Evolutionary conservation across 2,113 vertebrate species (phyloP).

Genomic region (Megaptera novaeangliae): DNA sequence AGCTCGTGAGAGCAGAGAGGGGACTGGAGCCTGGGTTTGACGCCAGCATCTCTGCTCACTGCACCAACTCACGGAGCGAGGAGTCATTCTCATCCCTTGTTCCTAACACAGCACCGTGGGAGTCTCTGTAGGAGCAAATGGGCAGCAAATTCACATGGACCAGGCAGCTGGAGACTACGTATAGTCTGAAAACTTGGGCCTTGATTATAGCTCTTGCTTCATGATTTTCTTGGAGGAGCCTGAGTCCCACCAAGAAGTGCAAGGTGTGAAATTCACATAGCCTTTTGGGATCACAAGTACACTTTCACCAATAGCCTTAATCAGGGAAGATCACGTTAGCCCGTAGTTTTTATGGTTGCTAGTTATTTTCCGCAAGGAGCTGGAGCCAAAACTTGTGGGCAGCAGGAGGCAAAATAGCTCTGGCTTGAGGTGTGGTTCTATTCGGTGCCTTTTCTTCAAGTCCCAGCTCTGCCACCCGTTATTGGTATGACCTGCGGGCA

Average conservation of each 20-base stretch:
- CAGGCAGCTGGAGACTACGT: neutral
- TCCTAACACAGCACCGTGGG: neutral
- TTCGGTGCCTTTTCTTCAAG: neutral
- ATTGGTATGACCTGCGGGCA: fast-evolving
- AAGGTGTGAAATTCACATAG: neutral
- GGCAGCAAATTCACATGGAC: neutral
- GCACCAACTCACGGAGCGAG: fast-evolving
- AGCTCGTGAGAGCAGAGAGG: neutral
- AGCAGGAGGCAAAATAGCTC: neutral
- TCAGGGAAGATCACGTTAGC: neutral
- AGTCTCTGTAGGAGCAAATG: neutral
- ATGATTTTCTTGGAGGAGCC: neutral
- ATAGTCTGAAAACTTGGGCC: neutral
- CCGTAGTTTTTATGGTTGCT: neutral
- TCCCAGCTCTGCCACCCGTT: neutral
- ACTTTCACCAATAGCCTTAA: neutral
- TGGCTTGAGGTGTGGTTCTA: fast-evolving
- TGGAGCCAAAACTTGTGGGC: neutral
- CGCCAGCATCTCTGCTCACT: fast-evolving
- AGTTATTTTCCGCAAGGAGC: neutral
- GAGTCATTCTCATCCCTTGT: fast-evolving
- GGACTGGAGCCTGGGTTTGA: fast-evolving
- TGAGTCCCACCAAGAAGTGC: neutral
- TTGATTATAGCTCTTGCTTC: neutral
- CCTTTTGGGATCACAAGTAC: neutral